Evolutionary conservation across 2,113 vertebrate species (phyloP), one percentile per base, ranked within the genome.

Genomic region (Microtus oregoni): DNA sequence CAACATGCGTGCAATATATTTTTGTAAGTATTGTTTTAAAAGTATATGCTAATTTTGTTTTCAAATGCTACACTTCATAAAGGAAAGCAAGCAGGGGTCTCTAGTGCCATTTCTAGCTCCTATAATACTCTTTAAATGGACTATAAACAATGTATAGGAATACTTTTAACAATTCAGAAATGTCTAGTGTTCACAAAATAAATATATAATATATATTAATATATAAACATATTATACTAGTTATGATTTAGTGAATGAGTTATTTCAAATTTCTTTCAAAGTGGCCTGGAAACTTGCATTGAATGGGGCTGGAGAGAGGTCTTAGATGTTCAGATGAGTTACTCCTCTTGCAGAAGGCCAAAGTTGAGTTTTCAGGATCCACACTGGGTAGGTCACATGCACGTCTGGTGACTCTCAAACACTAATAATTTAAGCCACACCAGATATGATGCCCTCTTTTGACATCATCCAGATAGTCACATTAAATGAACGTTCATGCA

Each of bases 61-160:
- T 55, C 17, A 93, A 81, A 77, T 92, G 28, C 15, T 87, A 70
- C 30, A 11, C 15, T 89, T 77, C 17, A 32, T 75, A 86, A 87
- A 73, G 26, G 19, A 92, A 73, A 95, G 41, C 50, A 90, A 73
- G 3, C 30, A 79, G 4, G 19, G 30, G 5, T 41, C 11, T 65
- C 30, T 94, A 65, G 8, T 32, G 2, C 19, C 7, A 79, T 3
- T 47, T 13, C 7, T 32, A 47, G 3, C 10, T 1, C 86, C 19
- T 61, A 28, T 35, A 52, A 44, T 38, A 47, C 72, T 7, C 14
- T 61, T 32, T 68, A n/a, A 85, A 28, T 55, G 24, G 3, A 10
- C 0, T 63, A 32, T 5, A 65, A 12, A 44, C 38, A 11, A 14
- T 50, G 1, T 28, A 4, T 1, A 91, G 3, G 19, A 4, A 2